Evolutionary conservation across 2,113 vertebrate species (phyloP), one percentile per base, ranked within the genome.

Genomic region (Sclerurus mexicanus): DNA sequence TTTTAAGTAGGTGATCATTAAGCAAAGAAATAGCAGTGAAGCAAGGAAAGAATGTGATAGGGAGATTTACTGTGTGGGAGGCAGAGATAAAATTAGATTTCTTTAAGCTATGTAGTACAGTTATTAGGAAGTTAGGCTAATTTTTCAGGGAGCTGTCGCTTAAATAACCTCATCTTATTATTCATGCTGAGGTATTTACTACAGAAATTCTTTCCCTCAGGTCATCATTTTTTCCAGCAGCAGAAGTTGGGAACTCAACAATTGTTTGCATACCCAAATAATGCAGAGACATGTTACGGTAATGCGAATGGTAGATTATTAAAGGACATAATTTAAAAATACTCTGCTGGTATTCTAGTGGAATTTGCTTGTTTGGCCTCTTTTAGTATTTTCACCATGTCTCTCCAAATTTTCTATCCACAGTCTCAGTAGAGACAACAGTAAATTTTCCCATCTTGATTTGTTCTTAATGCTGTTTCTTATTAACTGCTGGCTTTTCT

Each of bases 51-150:
- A 94, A 90, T 78, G 50, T 78, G 94, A 95, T 97, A 93, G 91
- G 92, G 90, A 96, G 94, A 90, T 89, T 95, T 95, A 91, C 94
- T 92, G 90, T 85, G 93, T 96, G 95, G 88, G 95, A 96, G 84
- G 86, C 92, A 93, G 88, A 96, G 96, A 95, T 97, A 96, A 97
- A 97, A 97, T 96, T 97, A 96, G 94, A 96, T 97, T 97, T 96
- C 94, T 96, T 97, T 96, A 92, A 95, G 93, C 85, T 94, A 60
- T 92, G 74, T 92, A 79, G 90, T 92, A 91, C 86, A 93, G 93
- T 94, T 97, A 94, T 96, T 96, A 97, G 80, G 88, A 97, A 91
- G 67, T 92, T 91, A 89, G 77, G 92, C 76, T 96, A 96, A 96
- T 93, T 97, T 95, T 97, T 96, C 93, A 96, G 90, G 88, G 49